Conservation (phyloP, 1,140 invertebrate species). For the Brachionus rotundiformis region DNA sequence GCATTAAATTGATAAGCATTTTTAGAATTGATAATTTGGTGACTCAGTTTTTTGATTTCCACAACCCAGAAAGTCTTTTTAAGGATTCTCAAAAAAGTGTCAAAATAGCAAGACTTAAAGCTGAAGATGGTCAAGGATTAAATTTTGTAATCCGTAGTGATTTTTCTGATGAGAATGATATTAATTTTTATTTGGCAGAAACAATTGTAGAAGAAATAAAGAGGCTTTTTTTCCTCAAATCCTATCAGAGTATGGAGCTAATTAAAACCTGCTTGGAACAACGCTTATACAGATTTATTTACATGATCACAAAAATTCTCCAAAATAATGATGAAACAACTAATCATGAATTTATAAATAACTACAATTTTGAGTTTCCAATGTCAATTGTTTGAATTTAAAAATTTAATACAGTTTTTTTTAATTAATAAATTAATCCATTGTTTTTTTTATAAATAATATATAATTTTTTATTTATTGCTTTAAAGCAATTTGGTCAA, state of each 20-base stretch:
- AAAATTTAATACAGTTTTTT: not conserved
- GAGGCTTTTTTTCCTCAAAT: not conserved
- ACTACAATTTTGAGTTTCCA: not conserved
- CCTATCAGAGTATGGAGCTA: too few relatives aligned
- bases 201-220: conserved; percentile 11
- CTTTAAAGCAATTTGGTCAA: too few relatives aligned
- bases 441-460: too few relatives aligned
- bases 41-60: not conserved
- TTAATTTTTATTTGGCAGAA: conserved; percentile 1
- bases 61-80: not conserved
- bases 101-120: conserved; percentile 1
- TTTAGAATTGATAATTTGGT: not conserved
- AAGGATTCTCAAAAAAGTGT: not conserved
- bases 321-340: not conserved
- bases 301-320: not conserved
- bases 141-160: not conserved
- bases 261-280: not conserved
- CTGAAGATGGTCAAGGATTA: not conserved
- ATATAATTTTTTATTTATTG: too few relatives aligned
- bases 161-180: not conserved
- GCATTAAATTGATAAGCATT: not conserved
- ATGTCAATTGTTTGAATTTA: not conserved
- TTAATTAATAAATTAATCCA: not conserved
- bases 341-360: not conserved
- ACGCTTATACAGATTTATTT: not conserved